These are phyloP conservation scores for Podarcis siculus DNA, from an alignment of 2,797 vertebrate genomes.

Conservation along the genomic window DNA sequence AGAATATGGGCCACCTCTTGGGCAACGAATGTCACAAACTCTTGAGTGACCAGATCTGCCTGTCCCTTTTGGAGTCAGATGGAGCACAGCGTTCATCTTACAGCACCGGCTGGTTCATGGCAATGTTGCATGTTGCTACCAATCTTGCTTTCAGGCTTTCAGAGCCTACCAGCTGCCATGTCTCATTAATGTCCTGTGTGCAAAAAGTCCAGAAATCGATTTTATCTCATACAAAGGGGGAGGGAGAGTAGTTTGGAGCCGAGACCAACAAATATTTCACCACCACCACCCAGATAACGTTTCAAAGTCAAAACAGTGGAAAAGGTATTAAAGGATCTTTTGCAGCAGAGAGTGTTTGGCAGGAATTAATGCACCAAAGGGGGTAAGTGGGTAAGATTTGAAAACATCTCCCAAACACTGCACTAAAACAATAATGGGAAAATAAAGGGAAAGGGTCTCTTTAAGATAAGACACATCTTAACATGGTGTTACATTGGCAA, in stretches of 20 bases:
- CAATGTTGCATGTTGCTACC: not conserved
- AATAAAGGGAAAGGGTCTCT: no score
- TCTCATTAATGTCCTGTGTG: not conserved
- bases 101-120: not conserved
- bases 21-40: no score
- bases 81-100: no score
- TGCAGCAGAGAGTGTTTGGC: no score
- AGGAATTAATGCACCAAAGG: no score
- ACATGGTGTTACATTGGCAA: no score
- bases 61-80: not conserved
- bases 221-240: not conserved
- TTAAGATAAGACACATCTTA: no score
- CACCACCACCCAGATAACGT: not conserved
- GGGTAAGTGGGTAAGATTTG: no score
- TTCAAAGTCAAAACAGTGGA: not conserved
- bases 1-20: no score
- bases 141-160: constrained; percentile 4
- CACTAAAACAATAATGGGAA: no score
- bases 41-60: not conserved
- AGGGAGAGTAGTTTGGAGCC: not conserved
- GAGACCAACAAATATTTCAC: not conserved
- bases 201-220: constrained; percentile 3
- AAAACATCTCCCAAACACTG: no score
- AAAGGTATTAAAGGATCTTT: not conserved
- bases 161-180: not conserved